Evolutionary conservation across 2,888 invertebrate species (phyloP).

Genomic region (Caenorhabditis imperialis): DNA sequence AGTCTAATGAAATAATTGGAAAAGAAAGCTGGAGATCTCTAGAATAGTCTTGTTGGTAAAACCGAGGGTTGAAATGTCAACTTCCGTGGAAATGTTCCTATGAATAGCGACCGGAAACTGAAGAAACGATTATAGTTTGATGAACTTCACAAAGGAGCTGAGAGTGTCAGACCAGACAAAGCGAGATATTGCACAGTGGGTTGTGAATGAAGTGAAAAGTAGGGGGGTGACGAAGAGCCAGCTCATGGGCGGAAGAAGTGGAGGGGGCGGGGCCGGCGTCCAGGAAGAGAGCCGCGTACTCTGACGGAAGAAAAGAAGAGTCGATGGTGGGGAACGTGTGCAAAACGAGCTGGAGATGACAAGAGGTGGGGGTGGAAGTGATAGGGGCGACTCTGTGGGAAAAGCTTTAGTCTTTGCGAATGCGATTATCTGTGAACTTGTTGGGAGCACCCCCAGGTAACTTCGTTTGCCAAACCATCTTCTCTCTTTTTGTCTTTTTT

Average conservation of each 20-base stretch:
- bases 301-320: slow-evolving; percentile 21
- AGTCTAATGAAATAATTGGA: no score
- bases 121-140: slow-evolving; percentile 18
- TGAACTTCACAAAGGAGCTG: no score
- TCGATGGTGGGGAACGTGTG: slow-evolving; percentile 16
- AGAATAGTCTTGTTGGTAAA: no score
- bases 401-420: no score
- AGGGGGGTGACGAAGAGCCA: slow-evolving; percentile 1
- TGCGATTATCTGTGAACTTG: slow-evolving; percentile 36
- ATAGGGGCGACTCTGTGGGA: no score
- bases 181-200: no score
- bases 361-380: slow-evolving; percentile 15
- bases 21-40: no score
- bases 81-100: neutral
- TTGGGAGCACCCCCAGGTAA: slow-evolving; percentile 23
- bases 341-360: no score
- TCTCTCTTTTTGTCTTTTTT: no score
- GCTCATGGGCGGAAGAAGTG: slow-evolving; percentile 28
- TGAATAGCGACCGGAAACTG: no score
- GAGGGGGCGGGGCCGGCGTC: slow-evolving; percentile 17
- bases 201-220: slow-evolving; percentile 17
- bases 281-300: slow-evolving; percentile 19
- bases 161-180: no score
- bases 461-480: slow-evolving; percentile 14
- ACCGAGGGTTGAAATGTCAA: neutral